Conservation (phyloP, 2,888 invertebrate genomes). For the Carabus problematicus region DNA sequence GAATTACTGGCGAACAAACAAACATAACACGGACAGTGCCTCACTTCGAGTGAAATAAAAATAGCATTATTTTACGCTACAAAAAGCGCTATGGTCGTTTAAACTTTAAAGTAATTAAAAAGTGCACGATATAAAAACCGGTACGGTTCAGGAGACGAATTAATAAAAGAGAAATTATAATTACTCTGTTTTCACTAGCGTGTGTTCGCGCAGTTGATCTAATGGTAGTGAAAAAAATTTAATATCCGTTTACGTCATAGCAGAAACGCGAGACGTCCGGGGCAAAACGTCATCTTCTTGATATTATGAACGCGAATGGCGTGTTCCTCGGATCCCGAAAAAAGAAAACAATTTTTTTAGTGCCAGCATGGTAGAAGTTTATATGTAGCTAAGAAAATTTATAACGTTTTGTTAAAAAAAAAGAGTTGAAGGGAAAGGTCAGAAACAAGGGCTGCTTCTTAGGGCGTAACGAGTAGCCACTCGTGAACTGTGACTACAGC, state of each 20-base stretch:
- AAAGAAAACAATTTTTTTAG: constrained; percentile 35
- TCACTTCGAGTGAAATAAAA: too few species aligned
- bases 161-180: constrained; percentile 29
- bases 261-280: constrained; percentile 23
- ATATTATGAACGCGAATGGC: constrained; percentile 41
- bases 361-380: constrained; percentile 35
- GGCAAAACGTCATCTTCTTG: constrained; percentile 21
- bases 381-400: constrained; percentile 39
- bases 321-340: constrained; percentile 35
- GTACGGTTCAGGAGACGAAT: constrained; percentile 11
- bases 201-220: constrained; percentile 21
- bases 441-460: neutral
- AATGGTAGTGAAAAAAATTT: constrained; percentile 29
- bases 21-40: too few species aligned
- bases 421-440: constrained; percentile 15
- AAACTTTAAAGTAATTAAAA: constrained; percentile 32
- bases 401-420: constrained; percentile 39
- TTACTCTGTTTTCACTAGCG: constrained; percentile 29
- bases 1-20: too few species aligned
- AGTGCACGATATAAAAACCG: constrained; percentile 23
- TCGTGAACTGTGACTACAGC: too few species aligned
- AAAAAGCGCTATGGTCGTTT: constrained; percentile 12
- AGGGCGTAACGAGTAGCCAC: too few species aligned
- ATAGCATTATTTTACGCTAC: too few species aligned
- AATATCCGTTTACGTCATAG: constrained; percentile 40